Base-by-base conservation (phyloP, 2,113 vertebrate genomes). In the Probosciger aterrimus region DNA sequence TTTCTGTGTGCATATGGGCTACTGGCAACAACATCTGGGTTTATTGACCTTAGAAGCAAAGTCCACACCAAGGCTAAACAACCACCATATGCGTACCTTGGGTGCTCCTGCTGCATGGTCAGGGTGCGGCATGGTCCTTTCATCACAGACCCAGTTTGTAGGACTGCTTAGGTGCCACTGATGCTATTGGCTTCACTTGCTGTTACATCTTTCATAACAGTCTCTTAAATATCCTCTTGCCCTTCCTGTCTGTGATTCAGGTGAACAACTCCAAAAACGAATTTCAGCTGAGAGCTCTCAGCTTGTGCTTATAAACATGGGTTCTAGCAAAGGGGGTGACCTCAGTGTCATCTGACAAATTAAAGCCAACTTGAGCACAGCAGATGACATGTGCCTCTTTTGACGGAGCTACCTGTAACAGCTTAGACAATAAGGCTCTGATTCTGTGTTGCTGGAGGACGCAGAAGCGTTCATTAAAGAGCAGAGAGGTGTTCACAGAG, bases 381-480 rank as follows among this genome's bases (percentile, higher is more conserved):
- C 55, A 93, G 75, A 70, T 49, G 46, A 75, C 63, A 33, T 4
- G 35, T 0, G 4, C 9, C 53, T 37, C 35, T 94, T 63, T 63
- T 22, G 20, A 67, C 64, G 88, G 68, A 55, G 65, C 25, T 57
- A 71, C 77, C 16, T 17, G 0, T 41, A 79, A 46, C 46, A 52
- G 63, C 57, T 94, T 63, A 92, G 57, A 92, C 74, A 94, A 70
- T 70, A 18, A 80, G 44, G 44, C 41, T 69, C 71, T 87, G 77
- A 95, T 88, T 93, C 52, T 43, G 37, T 47, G 12, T 59, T 71
- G 68, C 86, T 95, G 55, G 60, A 96, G 79, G 82, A 95, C 2
- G 4, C 60, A 81, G 82, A 81, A 88, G 60, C 78, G 78, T 94
- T 96, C 93, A 75, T 91, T 92, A 90, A 92, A 41, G 71, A 93